Conservation (phyloP, 2,113 vertebrate genomes). For the Blennius ocellaris region DNA sequence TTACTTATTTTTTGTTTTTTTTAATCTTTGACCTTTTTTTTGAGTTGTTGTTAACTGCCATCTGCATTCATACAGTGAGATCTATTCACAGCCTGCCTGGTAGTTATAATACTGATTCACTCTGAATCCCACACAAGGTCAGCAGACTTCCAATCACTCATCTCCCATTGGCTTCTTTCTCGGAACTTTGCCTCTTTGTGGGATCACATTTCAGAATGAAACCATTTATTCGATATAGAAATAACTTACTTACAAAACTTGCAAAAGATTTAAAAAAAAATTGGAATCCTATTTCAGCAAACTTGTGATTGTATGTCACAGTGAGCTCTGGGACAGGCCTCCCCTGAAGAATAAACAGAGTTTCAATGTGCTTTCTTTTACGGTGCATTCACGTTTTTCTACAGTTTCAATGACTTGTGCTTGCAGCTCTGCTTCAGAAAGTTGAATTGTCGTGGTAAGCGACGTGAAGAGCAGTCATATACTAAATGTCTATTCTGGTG, state of each 20-base stretch:
- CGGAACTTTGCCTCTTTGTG: background rate
- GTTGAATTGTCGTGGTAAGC: no score
- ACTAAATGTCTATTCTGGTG: no score
- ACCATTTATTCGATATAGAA: constrained; percentile 24
- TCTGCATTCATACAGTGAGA: constrained; percentile 8
- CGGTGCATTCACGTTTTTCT: no score
- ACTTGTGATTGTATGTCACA: no score
- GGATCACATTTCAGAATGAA: background rate
- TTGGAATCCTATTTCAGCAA: no score
- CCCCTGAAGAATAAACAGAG: no score
- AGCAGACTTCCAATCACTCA: constrained; percentile 4
- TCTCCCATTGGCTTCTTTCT: background rate
- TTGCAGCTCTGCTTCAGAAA: no score
- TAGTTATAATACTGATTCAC: background rate
- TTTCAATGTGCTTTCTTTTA: no score
- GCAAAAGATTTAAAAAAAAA: no score
- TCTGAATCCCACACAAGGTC: constrained; percentile 25
- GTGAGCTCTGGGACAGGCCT: no score
- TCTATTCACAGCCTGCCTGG: background rate
- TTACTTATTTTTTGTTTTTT: constrained; percentile 42
- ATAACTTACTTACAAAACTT: background rate
- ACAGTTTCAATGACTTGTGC: no score
- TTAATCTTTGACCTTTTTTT: constrained; percentile 50
- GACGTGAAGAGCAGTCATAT: no score
- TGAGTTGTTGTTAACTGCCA: background rate